These are phyloP conservation scores for Yponomeuta sedellus DNA, from an alignment of 2,888 invertebrate species.

Conservation along the genomic window DNA sequence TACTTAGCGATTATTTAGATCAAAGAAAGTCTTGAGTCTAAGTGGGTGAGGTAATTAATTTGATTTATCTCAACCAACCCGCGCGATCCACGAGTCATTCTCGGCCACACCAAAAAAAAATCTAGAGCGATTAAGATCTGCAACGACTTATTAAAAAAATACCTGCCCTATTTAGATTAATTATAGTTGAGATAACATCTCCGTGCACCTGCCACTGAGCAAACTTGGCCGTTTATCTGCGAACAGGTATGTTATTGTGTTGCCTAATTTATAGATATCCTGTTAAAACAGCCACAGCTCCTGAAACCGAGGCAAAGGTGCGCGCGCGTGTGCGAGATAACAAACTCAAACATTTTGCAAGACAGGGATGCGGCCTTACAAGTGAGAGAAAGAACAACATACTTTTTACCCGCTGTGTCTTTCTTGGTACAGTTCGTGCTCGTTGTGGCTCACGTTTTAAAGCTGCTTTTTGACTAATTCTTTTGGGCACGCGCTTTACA, in stretches of 20 bases:
- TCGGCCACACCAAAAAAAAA: too few relatives aligned
- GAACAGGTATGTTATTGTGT: conserved; percentile 56
- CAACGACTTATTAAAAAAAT: not conserved
- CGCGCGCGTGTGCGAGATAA: conserved; percentile 69
- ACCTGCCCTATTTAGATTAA: conserved; percentile 39
- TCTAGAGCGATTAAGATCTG: not conserved
- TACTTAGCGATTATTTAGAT: not conserved
- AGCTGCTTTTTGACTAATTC: not conserved
- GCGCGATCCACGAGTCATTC: not conserved
- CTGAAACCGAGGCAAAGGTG: conserved; percentile 56
- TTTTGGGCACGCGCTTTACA: conserved; percentile 62
- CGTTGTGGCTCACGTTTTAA: not conserved
- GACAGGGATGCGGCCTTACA: conserved; percentile 54
- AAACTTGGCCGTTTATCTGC: conserved; percentile 58
- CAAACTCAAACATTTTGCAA: conserved; percentile 66
- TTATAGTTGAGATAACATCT: conserved; percentile 27
- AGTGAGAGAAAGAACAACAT: conserved; percentile 46
- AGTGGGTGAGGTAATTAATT: not conserved
- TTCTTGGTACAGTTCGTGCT: conserved; percentile 23
- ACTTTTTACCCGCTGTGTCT: conserved; percentile 60
- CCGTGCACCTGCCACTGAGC: conserved; percentile 53
- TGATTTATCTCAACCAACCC: not conserved
- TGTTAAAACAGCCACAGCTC: conserved; percentile 42
- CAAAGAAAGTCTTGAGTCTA: not conserved
- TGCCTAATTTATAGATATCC: conserved; percentile 57